These are phyloP conservation scores for Pseudochaenichthys georgianus DNA, from an alignment of 2,797 vertebrate genomes.

Conservation along the genomic window DNA sequence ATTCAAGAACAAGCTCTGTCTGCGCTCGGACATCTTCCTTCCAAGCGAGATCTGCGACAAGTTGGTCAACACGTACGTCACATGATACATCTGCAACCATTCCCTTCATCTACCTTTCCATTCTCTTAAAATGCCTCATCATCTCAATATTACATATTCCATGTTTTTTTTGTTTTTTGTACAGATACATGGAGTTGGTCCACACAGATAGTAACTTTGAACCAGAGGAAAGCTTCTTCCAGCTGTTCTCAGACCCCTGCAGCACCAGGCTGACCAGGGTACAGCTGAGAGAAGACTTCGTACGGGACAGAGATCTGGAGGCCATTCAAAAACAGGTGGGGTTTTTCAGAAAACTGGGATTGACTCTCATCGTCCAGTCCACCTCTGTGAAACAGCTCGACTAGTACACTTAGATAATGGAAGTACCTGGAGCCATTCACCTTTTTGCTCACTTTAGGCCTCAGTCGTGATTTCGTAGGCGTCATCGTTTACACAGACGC, in stretches of 20 bases:
- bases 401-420: neutral
- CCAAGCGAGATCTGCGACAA: slow-evolving; percentile 98
- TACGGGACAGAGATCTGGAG: slow-evolving; percentile 95
- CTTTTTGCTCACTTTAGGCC: neutral
- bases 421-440: neutral
- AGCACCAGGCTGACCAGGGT: slow-evolving; percentile 94
- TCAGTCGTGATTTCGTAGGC: no score
- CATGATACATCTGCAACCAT: neutral
- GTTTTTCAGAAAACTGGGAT: neutral
- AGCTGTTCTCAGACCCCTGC: slow-evolving; percentile 94
- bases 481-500: no score
- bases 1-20: slow-evolving; percentile 88
- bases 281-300: slow-evolving; percentile 92
- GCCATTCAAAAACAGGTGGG: slow-evolving; percentile 94
- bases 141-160: neutral
- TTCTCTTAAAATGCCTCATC: neutral
- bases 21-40: slow-evolving; percentile 95
- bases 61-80: slow-evolving; percentile 92
- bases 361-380: neutral
- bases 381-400: neutral
- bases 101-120: no score
- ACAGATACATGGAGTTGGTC: slow-evolving; percentile 95
- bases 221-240: slow-evolving; percentile 95
- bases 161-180: neutral
- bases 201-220: slow-evolving; percentile 94